Evolutionary conservation across 2,888 invertebrate genomes (phyloP).

Genomic region (Cheilosia soror): DNA sequence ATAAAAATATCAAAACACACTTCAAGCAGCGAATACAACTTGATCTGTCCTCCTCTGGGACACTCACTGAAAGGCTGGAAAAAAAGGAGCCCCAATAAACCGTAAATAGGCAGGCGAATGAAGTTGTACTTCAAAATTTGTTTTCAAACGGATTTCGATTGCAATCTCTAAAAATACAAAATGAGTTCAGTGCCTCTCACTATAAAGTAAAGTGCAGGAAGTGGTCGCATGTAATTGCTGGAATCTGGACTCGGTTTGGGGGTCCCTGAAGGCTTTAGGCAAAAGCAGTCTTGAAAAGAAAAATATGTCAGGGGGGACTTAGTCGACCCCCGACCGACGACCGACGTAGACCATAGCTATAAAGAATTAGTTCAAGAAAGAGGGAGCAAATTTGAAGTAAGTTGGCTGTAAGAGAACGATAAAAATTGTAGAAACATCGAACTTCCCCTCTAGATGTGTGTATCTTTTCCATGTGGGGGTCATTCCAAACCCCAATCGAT

Average conservation of each 20-base stretch:
- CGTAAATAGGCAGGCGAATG: slow-evolving; percentile 46
- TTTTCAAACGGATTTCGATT: slow-evolving; percentile 34
- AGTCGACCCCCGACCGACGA: too few relatives aligned
- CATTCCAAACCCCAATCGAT: too few relatives aligned
- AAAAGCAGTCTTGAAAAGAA: too few relatives aligned
- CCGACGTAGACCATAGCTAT: too few relatives aligned
- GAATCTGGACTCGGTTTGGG: not conserved
- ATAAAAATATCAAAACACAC: slow-evolving; percentile 64
- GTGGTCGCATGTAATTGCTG: not conserved
- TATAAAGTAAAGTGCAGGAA: not conserved
- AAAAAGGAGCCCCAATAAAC: slow-evolving; percentile 19
- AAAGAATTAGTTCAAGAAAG: too few relatives aligned
- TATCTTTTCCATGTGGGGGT: too few relatives aligned
- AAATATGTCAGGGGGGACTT: too few relatives aligned
- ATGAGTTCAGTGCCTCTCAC: not conserved
- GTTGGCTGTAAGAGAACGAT: too few relatives aligned
- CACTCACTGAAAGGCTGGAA: slow-evolving; percentile 9
- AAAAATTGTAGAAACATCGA: too few relatives aligned
- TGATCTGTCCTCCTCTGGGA: slow-evolving; percentile 22
- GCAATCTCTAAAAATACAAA: slow-evolving; percentile 39
- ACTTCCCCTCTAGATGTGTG: too few relatives aligned
- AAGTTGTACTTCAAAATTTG: slow-evolving; percentile 20
- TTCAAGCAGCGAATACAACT: slow-evolving; percentile 30
- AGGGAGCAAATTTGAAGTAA: too few relatives aligned
- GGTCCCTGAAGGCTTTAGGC: too few relatives aligned